Evolutionary conservation across 2,797 vertebrate genomes (phyloP).

Genomic region (Natrix natrix): DNA sequence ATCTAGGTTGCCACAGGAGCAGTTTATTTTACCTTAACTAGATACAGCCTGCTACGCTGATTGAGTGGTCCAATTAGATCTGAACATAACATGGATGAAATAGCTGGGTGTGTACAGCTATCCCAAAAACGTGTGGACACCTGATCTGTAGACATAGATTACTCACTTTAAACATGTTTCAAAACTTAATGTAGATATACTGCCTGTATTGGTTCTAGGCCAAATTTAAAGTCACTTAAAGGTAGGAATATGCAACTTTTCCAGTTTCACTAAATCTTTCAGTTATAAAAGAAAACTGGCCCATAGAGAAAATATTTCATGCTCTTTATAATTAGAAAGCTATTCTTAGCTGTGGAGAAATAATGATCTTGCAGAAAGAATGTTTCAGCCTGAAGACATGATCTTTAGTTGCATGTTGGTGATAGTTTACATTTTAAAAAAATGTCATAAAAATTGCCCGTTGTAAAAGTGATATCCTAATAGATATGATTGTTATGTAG

Average conservation of each 20-base stretch:
- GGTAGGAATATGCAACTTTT: neutral
- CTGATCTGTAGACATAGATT: conserved; percentile 3
- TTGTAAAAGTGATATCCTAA: conserved; percentile 28
- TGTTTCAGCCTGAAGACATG: neutral
- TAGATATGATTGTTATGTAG: neutral
- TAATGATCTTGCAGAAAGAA: neutral
- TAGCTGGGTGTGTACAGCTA: neutral
- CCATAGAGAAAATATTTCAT: neutral
- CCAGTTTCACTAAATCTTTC: neutral
- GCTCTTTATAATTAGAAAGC: neutral
- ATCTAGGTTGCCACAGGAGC: neutral
- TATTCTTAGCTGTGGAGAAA: neutral
- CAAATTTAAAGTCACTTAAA: neutral
- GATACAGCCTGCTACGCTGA: neutral
- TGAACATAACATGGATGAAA: neutral
- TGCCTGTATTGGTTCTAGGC: conserved; percentile 6
- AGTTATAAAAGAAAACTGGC: neutral
- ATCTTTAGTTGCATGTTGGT: neutral
- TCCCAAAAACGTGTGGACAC: conserved; percentile 19
- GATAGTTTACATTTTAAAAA: conserved; percentile 9
- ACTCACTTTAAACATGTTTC: conserved; percentile 23
- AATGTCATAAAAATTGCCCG: conserved; percentile 33
- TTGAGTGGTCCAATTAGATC: conserved; percentile 24
- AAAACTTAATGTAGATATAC: neutral
- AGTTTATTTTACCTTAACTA: neutral